Evolutionary conservation across 2,797 vertebrate species (phyloP), one percentile per base, ranked within the genome.

Genomic region (Gymnocypris eckloni): DNA sequence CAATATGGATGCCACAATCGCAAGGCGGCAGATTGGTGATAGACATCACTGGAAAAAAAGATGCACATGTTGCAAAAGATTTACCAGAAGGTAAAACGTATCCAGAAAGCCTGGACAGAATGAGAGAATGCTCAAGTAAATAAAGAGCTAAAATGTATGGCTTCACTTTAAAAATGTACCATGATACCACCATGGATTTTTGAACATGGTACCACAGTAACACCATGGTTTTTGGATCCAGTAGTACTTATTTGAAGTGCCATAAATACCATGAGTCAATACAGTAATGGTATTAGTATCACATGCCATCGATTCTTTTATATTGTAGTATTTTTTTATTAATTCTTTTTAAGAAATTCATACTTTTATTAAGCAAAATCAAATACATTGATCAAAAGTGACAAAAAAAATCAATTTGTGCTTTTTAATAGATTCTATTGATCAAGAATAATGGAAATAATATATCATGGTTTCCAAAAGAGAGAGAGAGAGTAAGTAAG

Each of bases 1-100:
- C n/a, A 43, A 71, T 25, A 70, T 37, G 43, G 86, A 39, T 52
- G 41, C 59, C 56, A 37, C 37, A 64, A 83, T 86, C 33, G 13
- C 18, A 72, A 48, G 33, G 61, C 9, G 33, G 61, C 8, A 16
- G 71, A 87, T 82, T 56, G 69, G 72, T 82, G 56, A 43, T 48
- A 81, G 75, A 54, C 52, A 54, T 43, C 66, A 54, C 70, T 75
- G 75, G 16, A 56, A 82, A 39, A 37, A 76, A 45, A 12, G 5
- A 71, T 0, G 20, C 28, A 76, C 50, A 12, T 56, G 33, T 50
- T 73, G 50, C 12, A 77, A 77, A 59, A n/a, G 12, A 64, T 48
- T 28, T 39, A 41, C 33, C 45, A 70, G 11, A 81, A 41, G 4
- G 33, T 54, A 69, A 70, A 3, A 67, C 11, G 3, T 16, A 28